phyloP scores from a whole-genome alignment of 2,888 invertebrate species.

The Anthrax anthrax region DNA sequence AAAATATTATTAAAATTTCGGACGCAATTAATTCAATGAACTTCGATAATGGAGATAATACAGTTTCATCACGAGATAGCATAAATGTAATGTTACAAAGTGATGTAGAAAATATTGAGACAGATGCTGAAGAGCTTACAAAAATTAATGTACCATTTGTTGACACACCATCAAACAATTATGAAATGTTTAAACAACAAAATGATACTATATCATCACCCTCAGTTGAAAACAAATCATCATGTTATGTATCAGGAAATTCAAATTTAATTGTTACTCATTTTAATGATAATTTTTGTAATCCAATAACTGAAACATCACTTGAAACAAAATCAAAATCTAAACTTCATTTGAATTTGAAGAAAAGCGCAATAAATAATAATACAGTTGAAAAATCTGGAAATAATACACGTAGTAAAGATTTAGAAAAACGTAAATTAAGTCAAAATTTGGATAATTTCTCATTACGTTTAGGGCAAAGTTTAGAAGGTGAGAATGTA shows the following conservation, averaged over 20 bases:
- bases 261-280: slow-evolving; percentile 31
- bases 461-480: slow-evolving; percentile 29
- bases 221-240: neutral
- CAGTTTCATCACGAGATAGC: slow-evolving; percentile 29
- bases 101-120: slow-evolving; percentile 31
- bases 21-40: neutral
- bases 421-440: slow-evolving; percentile 32
- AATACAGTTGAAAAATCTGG: slow-evolving; percentile 34
- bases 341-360: slow-evolving; percentile 24
- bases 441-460: slow-evolving; percentile 36
- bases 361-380: slow-evolving; percentile 36
- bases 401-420: slow-evolving; percentile 22
- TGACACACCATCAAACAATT: slow-evolving; percentile 12
- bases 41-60: slow-evolving; percentile 16
- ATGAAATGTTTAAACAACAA: neutral
- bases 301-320: slow-evolving; percentile 24
- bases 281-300: slow-evolving; percentile 28
- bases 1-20: neutral
- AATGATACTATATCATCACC: neutral
- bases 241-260: slow-evolving; percentile 24
- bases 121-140: slow-evolving; percentile 24
- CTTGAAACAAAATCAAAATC: slow-evolving; percentile 25
- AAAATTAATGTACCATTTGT: slow-evolving; percentile 27
- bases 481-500: slow-evolving; percentile 19
- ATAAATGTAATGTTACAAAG: slow-evolving; percentile 32